phyloP scores from a whole-genome alignment of 1,140 invertebrate genomes.

The Thaumetopoea pityocampa region DNA sequence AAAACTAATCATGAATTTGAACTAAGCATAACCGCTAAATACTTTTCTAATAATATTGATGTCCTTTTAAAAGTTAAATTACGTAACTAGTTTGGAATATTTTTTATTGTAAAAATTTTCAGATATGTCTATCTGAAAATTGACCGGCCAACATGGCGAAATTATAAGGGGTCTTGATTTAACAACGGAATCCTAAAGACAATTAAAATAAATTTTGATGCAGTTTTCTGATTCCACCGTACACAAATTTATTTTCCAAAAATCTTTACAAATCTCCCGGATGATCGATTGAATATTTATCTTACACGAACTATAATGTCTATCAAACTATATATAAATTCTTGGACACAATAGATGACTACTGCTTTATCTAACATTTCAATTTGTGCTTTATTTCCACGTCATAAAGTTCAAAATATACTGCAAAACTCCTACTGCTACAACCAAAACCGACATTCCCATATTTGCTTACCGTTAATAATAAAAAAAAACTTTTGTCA shows the following conservation, averaged over 20 bases:
- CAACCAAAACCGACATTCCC: slow-evolving; percentile 29
- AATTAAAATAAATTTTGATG: too few relatives aligned
- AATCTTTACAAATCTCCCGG: slow-evolving; percentile 5
- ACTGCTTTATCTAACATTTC: background rate
- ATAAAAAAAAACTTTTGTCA: slow-evolving; percentile 56
- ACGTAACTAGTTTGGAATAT: too few relatives aligned
- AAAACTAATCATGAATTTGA: too few relatives aligned
- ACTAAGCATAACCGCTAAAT: too few relatives aligned
- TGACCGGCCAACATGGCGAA: too few relatives aligned
- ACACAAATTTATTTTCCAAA: slow-evolving; percentile 2
- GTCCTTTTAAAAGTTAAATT: too few relatives aligned
- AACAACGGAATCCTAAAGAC: too few relatives aligned
- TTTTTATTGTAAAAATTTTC: too few relatives aligned
- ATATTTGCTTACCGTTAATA: slow-evolving; percentile 55
- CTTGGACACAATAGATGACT: background rate
- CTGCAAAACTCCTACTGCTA: background rate
- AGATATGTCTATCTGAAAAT: too few relatives aligned
- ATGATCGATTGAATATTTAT: slow-evolving; percentile 4
- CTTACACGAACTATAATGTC: slow-evolving; percentile 5
- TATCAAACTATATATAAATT: slow-evolving; percentile 15
- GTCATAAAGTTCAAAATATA: background rate
- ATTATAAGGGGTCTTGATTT: too few relatives aligned
- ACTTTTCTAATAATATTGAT: too few relatives aligned
- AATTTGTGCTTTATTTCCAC: background rate
- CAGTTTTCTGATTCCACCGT: too few relatives aligned